These are phyloP conservation scores for Zosterops pallidus DNA, from an alignment of 2,113 vertebrate genomes.

Conservation along the genomic window DNA sequence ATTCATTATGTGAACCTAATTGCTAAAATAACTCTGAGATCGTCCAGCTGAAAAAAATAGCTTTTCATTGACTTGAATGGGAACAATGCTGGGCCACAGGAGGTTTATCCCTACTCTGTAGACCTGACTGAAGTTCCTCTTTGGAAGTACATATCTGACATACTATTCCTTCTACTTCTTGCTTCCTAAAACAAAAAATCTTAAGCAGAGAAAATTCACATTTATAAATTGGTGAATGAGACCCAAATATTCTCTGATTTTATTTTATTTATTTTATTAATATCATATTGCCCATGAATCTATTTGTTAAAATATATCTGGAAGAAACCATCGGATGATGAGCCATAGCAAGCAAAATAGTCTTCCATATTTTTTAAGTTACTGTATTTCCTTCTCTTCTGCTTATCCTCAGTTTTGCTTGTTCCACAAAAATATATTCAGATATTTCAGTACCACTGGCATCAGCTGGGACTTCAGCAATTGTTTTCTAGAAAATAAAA, in stretches of 20 bases:
- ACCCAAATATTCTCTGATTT: not conserved
- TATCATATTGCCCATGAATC: not conserved
- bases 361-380: not conserved
- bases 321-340: not conserved
- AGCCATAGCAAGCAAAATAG: not conserved
- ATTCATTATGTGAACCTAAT: conserved; percentile 19
- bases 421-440: not conserved
- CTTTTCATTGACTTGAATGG: not conserved
- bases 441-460: not conserved
- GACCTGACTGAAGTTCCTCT: not conserved
- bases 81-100: not conserved
- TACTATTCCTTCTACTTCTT: not conserved
- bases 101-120: not conserved
- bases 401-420: not conserved
- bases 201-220: not conserved
- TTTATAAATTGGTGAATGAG: not conserved
- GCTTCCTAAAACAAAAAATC: not conserved
- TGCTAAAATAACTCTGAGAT: conserved; percentile 1
- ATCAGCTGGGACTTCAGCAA: not conserved
- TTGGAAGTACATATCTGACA: not conserved
- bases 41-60: not conserved
- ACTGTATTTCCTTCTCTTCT: not conserved
- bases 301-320: not conserved
- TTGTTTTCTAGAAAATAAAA: not conserved
- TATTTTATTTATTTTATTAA: not conserved